phyloP scores from a whole-genome alignment of 2,888 invertebrate genomes.

The Augochlorella aurata region DNA sequence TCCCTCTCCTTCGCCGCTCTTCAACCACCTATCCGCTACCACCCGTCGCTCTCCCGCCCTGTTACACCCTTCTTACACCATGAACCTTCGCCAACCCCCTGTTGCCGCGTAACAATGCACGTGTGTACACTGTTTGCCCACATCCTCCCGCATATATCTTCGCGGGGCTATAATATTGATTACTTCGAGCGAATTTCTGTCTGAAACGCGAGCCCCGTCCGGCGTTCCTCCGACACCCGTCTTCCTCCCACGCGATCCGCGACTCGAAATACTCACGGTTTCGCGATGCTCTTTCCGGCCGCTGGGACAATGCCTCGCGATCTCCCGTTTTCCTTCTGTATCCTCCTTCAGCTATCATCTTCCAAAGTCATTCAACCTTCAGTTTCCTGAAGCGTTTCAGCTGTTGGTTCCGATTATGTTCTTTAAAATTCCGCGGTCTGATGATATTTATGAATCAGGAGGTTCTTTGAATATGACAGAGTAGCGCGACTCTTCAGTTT shows the following conservation, averaged over 20 bases:
- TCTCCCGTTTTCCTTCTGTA: no score
- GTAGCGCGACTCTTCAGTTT: no score
- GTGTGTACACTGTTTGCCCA: slow-evolving; percentile 77
- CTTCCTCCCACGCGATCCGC: background rate
- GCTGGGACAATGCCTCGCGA: no score
- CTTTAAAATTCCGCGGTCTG: no score
- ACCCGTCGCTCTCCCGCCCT: slow-evolving; percentile 44
- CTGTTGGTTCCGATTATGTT: no score
- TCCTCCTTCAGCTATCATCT: no score
- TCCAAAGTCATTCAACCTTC: no score
- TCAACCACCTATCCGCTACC: slow-evolving; percentile 42
- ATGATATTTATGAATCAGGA: no score
- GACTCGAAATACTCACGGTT: background rate
- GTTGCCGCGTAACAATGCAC: slow-evolving; percentile 73
- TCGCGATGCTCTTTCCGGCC: background rate
- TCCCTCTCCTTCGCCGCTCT: slow-evolving; percentile 51
- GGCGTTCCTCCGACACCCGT: slow-evolving; percentile 45
- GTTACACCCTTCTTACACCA: slow-evolving; percentile 47
- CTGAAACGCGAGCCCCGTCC: slow-evolving; percentile 45
- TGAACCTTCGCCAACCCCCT: slow-evolving; percentile 46
- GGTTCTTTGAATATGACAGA: no score
- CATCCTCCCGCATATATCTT: slow-evolving; percentile 76
- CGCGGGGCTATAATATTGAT: slow-evolving; percentile 76
- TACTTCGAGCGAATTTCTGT: slow-evolving; percentile 75
- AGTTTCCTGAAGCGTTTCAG: no score